phyloP scores from a whole-genome alignment of 2,888 invertebrate genomes.

The Agriopis leucophaearia region DNA sequence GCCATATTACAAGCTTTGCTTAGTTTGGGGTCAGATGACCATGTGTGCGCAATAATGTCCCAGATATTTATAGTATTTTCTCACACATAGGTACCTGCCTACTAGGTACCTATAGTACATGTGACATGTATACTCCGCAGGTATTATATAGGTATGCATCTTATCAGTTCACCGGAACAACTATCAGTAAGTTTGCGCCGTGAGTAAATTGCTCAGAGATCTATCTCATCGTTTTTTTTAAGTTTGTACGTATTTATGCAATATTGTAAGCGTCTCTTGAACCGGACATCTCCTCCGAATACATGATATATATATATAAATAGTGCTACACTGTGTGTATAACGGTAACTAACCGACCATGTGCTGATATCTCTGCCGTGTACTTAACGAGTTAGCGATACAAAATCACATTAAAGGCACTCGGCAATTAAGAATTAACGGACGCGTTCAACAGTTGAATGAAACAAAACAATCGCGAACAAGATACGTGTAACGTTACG shows the following conservation, averaged over 20 bases:
- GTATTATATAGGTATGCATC: background rate
- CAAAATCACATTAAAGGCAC: background rate
- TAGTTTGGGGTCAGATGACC: too few species aligned
- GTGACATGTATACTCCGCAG: background rate
- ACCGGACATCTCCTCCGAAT: background rate
- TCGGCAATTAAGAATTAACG: conserved; percentile 29
- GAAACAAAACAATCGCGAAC: conserved; percentile 32
- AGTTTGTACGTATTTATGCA: too few species aligned
- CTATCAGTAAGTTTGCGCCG: conserved; percentile 14
- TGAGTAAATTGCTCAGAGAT: background rate
- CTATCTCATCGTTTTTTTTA: too few species aligned
- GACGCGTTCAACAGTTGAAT: conserved; percentile 5
- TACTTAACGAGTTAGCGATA: conserved; percentile 7
- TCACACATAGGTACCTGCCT: background rate
- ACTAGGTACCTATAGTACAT: background rate
- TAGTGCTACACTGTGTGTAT: background rate
- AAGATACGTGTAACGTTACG: conserved; percentile 21
- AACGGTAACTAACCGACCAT: background rate
- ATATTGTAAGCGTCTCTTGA: background rate
- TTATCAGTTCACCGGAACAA: conserved; percentile 21
- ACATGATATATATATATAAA: background rate
- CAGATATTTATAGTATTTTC: background rate
- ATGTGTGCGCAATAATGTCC: too few species aligned
- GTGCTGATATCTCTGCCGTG: background rate
- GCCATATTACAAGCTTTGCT: too few species aligned